A percentile compares a stretch with the other conserved stretches of the same genome.
Conservation (phyloP, 2,113 vertebrate genomes). For the Thunnus thynnus region DNA sequence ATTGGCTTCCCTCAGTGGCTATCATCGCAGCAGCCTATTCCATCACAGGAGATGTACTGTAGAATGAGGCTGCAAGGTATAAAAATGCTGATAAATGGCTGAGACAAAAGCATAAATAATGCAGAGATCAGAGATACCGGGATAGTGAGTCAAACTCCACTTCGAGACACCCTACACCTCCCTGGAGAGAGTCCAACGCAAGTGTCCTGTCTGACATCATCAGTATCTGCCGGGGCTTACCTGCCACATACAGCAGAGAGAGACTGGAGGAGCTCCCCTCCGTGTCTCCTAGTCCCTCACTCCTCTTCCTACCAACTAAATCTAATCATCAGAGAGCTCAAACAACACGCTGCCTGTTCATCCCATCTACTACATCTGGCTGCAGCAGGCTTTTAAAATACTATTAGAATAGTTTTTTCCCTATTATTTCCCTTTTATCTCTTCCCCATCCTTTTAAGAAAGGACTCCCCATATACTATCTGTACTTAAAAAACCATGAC, state of each 20-base stretch:
- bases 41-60: slow-evolving; percentile 60
- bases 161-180: slow-evolving; percentile 56
- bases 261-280: slow-evolving; percentile 21
- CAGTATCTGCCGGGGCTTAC: slow-evolving; percentile 66
- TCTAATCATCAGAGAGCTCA: slow-evolving; percentile 16
- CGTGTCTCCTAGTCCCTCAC: slow-evolving; percentile 6
- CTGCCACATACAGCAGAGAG: slow-evolving; percentile 41
- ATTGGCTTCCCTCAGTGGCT: slow-evolving; percentile 67
- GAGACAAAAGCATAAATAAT: slow-evolving; percentile 77
- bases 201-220: slow-evolving; percentile 76
- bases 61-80: slow-evolving; percentile 46
- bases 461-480: slow-evolving; percentile 16
- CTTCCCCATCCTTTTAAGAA: slow-evolving; percentile 25
- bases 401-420: slow-evolving; percentile 5
- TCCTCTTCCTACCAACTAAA: slow-evolving; percentile 6
- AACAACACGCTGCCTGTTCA: neutral
- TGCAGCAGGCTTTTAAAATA: slow-evolving; percentile 43
- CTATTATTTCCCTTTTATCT: slow-evolving; percentile 38
- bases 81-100: slow-evolving; percentile 68
- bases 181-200: slow-evolving; percentile 51
- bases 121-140: slow-evolving; percentile 56
- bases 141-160: slow-evolving; percentile 52
- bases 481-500: slow-evolving; percentile 51
- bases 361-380: slow-evolving; percentile 5
- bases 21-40: slow-evolving; percentile 54